These are phyloP conservation scores for Diploptera punctata DNA, from an alignment of 2,888 invertebrate species.

Conservation along the genomic window DNA sequence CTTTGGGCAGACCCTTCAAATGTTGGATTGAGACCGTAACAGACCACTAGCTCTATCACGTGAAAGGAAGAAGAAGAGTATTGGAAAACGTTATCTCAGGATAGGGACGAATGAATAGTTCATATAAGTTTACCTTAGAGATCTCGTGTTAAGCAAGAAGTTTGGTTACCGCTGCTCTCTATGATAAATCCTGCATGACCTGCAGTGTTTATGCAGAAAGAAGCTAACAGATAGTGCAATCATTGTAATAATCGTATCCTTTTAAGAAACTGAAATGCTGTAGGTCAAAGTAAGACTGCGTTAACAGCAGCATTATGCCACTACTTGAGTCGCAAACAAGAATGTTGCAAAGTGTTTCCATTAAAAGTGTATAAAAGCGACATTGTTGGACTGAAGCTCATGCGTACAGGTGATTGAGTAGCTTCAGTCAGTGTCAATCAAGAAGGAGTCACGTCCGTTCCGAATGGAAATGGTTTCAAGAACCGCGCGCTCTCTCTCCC, in stretches of 20 bases:
- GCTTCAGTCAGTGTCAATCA: constrained; percentile 31
- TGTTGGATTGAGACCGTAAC: too few relatives aligned
- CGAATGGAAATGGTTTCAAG: constrained; percentile 18
- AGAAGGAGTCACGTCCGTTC: constrained; percentile 19
- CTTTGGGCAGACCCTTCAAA: too few relatives aligned
- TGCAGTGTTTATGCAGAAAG: too few relatives aligned
- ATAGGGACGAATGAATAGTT: too few relatives aligned
- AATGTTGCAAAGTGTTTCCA: constrained; percentile 19
- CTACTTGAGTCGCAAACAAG: not conserved
- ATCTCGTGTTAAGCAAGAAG: too few relatives aligned
- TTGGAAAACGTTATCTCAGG: too few relatives aligned
- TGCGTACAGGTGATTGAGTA: constrained; percentile 25
- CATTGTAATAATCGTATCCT: constrained; percentile 4
- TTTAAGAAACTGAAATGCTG: not conserved
- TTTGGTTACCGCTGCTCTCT: too few relatives aligned
- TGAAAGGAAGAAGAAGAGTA: too few relatives aligned
- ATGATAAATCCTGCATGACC: too few relatives aligned
- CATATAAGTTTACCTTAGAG: too few relatives aligned
- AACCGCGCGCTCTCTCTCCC: not conserved
- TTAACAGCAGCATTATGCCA: constrained; percentile 14
- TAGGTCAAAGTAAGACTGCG: not conserved
- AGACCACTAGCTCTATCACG: too few relatives aligned
- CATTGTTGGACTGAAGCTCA: not conserved
- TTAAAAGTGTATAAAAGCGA: constrained; percentile 17
- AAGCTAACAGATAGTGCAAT: constrained; percentile 12